A percentile compares a stretch with the other conserved stretches of the same genome.
These are phyloP conservation scores for Coenonympha arcania DNA, from an alignment of 2,888 invertebrate genomes.

Conservation along the genomic window DNA sequence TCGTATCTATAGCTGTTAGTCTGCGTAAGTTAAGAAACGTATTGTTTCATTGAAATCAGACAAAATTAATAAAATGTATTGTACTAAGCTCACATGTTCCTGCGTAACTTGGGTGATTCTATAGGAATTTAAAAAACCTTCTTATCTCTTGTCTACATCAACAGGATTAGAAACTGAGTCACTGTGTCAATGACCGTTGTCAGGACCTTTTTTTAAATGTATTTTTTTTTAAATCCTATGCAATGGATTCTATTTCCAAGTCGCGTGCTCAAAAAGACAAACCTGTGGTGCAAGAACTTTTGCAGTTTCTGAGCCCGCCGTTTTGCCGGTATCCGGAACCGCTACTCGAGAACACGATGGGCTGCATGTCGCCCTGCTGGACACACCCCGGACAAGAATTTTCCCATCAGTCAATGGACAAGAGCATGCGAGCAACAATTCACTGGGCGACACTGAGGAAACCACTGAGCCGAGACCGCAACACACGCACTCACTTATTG, in stretches of 20 bases:
- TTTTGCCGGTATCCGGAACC: conserved; percentile 54
- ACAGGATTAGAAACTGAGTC: too few species aligned
- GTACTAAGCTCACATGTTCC: too few species aligned
- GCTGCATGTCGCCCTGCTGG: conserved; percentile 57
- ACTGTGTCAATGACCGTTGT: too few species aligned
- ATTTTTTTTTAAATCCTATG: too few species aligned
- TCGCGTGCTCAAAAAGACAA: conserved; percentile 30
- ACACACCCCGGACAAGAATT: conserved; percentile 48
- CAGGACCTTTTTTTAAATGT: too few species aligned
- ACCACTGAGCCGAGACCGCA: conserved; percentile 53
- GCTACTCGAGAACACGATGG: conserved; percentile 57
- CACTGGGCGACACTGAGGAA: conserved; percentile 51
- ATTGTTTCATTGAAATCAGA: too few species aligned
- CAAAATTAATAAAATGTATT: too few species aligned
- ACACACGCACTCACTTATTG: conserved; percentile 61
- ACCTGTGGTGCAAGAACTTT: conserved; percentile 65
- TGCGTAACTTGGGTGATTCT: too few species aligned
- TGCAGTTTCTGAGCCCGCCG: conserved; percentile 55
- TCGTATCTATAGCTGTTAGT: background rate
- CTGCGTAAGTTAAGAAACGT: too few species aligned
- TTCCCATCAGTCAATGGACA: conserved; percentile 62
- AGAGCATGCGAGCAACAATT: conserved; percentile 43
- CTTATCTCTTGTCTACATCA: too few species aligned
- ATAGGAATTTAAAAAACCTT: too few species aligned
- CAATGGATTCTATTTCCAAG: background rate